Conservation (phyloP, 2,113 vertebrate genomes). For the Chinchilla lanigera region DNA sequence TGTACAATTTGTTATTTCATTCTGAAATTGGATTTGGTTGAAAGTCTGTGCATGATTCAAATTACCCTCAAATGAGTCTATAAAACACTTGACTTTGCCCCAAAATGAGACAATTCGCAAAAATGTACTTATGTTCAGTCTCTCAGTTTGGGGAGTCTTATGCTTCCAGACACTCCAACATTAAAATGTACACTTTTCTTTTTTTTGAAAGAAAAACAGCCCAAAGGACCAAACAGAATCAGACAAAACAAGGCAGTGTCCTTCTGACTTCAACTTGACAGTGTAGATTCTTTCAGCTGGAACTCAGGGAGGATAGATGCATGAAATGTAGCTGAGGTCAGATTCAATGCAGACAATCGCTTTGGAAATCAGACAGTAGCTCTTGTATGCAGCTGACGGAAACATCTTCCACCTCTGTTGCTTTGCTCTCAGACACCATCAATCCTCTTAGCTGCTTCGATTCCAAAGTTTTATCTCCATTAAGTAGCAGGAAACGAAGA, state of each 20-base stretch:
- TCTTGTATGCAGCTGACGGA: not conserved
- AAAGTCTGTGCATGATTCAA: not conserved
- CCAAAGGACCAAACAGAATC: not conserved
- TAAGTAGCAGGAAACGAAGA: not conserved
- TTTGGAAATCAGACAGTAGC: not conserved
- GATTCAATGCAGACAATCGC: fast-evolving
- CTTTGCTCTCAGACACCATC: not conserved
- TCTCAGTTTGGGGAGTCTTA: not conserved
- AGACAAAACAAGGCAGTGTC: not conserved
- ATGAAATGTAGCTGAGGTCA: not conserved
- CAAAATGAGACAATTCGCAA: not conserved
- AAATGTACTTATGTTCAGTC: not conserved
- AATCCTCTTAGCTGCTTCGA: not conserved
- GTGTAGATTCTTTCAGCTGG: not conserved
- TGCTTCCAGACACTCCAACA: not conserved
- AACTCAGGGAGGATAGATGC: not conserved
- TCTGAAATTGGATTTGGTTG: slow-evolving; percentile 17
- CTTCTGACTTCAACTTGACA: not conserved
- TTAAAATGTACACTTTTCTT: not conserved
- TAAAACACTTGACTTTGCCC: not conserved
- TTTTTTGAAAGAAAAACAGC: not conserved
- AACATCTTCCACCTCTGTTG: not conserved
- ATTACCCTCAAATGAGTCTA: not conserved
- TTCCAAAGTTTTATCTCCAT: not conserved
- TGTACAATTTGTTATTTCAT: not conserved